A percentile compares a stretch with the other conserved stretches of the same genome.
Conservation (phyloP, 2,113 vertebrate genomes). For the Oncorhynchus mykiss region DNA sequence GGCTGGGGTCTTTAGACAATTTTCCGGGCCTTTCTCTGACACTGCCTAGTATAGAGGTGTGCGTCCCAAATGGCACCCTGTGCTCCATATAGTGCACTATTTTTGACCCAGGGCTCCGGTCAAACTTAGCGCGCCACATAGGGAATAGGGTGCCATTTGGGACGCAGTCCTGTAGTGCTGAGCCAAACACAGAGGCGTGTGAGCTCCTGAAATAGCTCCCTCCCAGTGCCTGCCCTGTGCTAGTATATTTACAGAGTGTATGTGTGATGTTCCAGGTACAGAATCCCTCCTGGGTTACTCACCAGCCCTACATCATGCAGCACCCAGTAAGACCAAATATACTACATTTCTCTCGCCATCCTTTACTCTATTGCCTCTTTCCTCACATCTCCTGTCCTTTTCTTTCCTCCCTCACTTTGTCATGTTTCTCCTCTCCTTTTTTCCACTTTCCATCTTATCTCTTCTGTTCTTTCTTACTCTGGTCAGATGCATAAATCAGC, state of each 20-base stretch:
- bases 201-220: constrained; percentile 21
- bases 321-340: constrained; percentile 86
- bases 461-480: neutral
- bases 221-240: constrained; percentile 1
- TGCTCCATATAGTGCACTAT: too few species aligned
- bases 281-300: constrained; percentile 95
- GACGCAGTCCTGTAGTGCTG: neutral
- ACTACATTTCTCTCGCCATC: neutral
- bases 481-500: neutral
- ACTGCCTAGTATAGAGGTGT: too few species aligned
- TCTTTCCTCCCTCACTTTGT: neutral
- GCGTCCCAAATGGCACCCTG: too few species aligned
- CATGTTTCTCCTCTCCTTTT: neutral
- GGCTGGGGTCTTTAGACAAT: too few species aligned
- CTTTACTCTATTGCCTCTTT: neutral
- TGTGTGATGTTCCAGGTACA: constrained; percentile 81
- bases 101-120: too few species aligned
- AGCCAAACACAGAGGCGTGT: constrained; percentile 11
- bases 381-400: neutral
- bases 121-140: too few species aligned
- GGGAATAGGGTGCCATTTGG: too few species aligned
- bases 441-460: neutral
- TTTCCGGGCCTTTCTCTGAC: too few species aligned
- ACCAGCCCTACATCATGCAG: constrained; percentile 96
- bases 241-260: constrained; percentile 36